Base-by-base conservation (phyloP, 2,888 invertebrate genomes). In the Liopterus haemorrhoidalis region DNA sequence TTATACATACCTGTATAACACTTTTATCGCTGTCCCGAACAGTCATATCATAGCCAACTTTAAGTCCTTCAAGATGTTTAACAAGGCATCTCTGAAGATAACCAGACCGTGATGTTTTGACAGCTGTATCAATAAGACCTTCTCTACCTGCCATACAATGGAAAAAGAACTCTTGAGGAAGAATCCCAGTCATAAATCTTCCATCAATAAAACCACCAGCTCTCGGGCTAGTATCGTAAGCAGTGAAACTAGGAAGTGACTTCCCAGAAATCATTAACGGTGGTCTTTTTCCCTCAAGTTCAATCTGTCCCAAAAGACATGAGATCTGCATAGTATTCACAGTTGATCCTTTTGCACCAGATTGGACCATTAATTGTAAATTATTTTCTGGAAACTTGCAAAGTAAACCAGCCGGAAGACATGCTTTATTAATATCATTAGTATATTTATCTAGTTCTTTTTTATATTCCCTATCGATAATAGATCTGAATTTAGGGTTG, bases 131-230 rank as follows among this genome's bases (percentile, higher is more conserved):
- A 59, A 99, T 92, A 41, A 99, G 78, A 74, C 99, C 92, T 78
- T 99, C 99, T 68, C 99, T 80, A 42, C 99, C 99, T 41, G 99
- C 99, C 97, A 99, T 99, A 63, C 97, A 97, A 75, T 99, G 97
- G 70, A 96, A 97, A 71, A 95, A 99, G 66, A 95, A 95, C 63
- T 99, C 97, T 68, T 94, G 95, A 0, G 96, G 95, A 60, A 88
- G 81, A 56, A 99, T 92, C n/a, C 99, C 99, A 0, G 97, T 96
- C 81, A 97, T 82, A 64, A 99, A 99, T 6, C 99, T 79, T 0
- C 93, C 92, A 55, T 90, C 90, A 41, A 99, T 90, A 63, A 94
- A 99, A 1, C 99, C 99, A 5, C 99, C 95, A 1, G 96, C 90
- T 61, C 90, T 75, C 0, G 96, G 94, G 0, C 87, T 79, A 5